phyloP scores from a whole-genome alignment of 2,113 vertebrate species.

The Ursus arctos region DNA sequence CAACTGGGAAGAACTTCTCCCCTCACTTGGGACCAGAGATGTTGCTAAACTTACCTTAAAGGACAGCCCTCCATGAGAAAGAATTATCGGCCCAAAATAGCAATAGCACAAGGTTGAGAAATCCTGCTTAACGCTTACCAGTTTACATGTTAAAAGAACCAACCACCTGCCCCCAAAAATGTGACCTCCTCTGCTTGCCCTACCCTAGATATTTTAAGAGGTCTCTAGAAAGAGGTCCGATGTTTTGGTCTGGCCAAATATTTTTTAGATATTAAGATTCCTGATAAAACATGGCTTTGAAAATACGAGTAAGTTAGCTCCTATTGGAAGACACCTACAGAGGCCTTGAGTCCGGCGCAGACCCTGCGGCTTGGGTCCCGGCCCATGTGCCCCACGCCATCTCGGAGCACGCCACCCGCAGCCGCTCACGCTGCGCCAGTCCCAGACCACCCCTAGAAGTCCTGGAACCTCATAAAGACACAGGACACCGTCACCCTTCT shows the following conservation, averaged over 20 bases:
- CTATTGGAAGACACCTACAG: neutral
- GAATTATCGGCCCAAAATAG: neutral
- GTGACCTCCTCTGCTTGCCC: neutral
- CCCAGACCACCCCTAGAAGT: neutral
- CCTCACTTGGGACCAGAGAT: neutral
- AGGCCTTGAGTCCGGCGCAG: neutral
- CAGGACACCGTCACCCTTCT: neutral
- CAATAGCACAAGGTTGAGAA: neutral
- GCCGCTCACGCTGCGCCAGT: accelerated
- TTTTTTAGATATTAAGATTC: neutral
- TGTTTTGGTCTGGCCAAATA: neutral
- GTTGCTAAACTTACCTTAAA: neutral
- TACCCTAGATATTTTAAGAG: neutral
- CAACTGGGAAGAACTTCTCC: neutral
- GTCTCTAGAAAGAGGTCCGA: neutral
- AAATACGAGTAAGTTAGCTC: neutral
- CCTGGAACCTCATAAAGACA: neutral
- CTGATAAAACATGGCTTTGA: neutral
- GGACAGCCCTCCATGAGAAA: neutral
- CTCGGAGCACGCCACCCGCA: neutral
- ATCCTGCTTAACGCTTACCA: neutral
- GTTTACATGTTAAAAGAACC: neutral
- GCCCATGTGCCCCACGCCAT: accelerated
- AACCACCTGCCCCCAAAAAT: neutral
- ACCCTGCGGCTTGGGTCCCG: accelerated